Evolutionary conservation across 2,888 invertebrate genomes (phyloP), one percentile per base, ranked within the genome.

Genomic region (Mechanitis messenoides): DNA sequence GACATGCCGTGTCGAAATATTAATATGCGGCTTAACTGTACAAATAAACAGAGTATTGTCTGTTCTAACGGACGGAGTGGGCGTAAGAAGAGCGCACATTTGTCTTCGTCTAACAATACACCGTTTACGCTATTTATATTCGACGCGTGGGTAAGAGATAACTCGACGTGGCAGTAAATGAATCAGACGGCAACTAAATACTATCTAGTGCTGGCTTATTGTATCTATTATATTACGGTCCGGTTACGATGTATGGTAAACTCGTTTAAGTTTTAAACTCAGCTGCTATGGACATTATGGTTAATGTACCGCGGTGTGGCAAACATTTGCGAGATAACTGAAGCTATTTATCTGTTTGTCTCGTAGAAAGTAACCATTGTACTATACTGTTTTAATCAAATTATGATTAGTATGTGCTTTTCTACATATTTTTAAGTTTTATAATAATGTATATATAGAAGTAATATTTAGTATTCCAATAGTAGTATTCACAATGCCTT

Each of bases 21-120:
- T 83, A 83, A 84, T 83, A 81, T 79, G 81, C 76, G 77, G 81
- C 73, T 74, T 79, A 80, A 79, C 78, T 77, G 77, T 75, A 71
- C 68, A 68, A 78, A 77, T 78, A 77, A 76, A 75, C 74, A 72
- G 71, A 72, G 76, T 74, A 78, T 76, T 78, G 74, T 82, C 76
- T 76, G 68, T 68, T 66, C 72, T 71, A 70, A 70, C 68, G 70
- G 71, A 68, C 71, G 68, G 61, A 58, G 85, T 84, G 82, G 87
- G 85, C 78, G 86, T 76, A 75, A 75, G 77, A 76, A 74, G 77
- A 79, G 80, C 78, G 75, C 77, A 77, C 84, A 83, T 87, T 87
- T 86, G 85, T 87, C 86, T 84, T 77, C 76, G 68, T 75, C 80
- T 84, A 86, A 87, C 86, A 86, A 86, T 85, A 81, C 82, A 81